Evolutionary conservation across 2,797 vertebrate species (phyloP), one percentile per base, ranked within the genome.

Genomic region (Adrianichthys oophorus): DNA sequence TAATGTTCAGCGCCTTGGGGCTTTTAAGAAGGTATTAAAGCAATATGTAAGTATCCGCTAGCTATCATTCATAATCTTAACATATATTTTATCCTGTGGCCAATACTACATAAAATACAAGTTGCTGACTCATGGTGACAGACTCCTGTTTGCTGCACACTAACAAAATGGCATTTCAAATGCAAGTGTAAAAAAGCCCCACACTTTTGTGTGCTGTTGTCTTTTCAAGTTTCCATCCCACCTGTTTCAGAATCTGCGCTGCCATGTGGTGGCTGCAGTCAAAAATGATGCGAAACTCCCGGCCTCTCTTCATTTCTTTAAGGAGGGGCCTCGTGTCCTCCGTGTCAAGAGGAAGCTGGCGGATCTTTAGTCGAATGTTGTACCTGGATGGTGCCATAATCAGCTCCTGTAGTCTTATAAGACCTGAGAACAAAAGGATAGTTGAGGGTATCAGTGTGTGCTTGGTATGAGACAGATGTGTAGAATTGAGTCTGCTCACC

Each of bases 301-400:
- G 75, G 74, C 95, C 94, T 17, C 97, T 85, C 82, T 99, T 99
- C 98, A 99, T 99, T 88, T 99, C 98, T 84, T 99, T 99, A 15
- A 99, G 95, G 62, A 99, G 92, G 0, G 97, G 96, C 42, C 97
- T 88, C 0, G 94, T 93, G 32, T 99, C 97, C 0, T 95, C 93
- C 0, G 91, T 90, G 81, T 99, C 98, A 0, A 97, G 84, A 13
- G 98, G 98, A 7, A 99, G 95, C 87, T 99, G 98, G 0, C 98
- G 95, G 76, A 98, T 99, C 87, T 99, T 99, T 84, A 99, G 92
- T 44, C 97, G 92, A 76, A 99, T 99, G 84, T 98, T 99, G 88
- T 98, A 98, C 72, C 97, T 89, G 0, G 97, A 98, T 0, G 98
- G 97, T 44, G 98, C 98, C 96, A 98, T 99, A 78, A 99, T 99